Evolutionary conservation across 2,797 vertebrate genomes (phyloP), one percentile per base, ranked within the genome.

Genomic region (Xenentodon cancila): DNA sequence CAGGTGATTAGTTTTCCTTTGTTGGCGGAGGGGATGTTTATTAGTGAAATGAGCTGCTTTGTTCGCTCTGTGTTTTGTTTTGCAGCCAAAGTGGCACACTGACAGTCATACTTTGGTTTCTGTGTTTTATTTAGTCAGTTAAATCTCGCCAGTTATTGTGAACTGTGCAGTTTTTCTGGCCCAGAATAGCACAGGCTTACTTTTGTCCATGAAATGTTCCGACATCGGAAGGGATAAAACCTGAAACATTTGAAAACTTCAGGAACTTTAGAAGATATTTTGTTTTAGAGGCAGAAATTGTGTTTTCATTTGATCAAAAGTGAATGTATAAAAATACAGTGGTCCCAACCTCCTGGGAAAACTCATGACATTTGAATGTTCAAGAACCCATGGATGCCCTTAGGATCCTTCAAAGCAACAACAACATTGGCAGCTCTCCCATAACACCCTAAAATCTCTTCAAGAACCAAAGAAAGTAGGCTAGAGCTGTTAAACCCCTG

Each of bases 1-100:
- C 50, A 46, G 65, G 53, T 73, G 73, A 82, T 77, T 59, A 59
- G 68, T 59, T 73, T 48, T 37, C 47, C 58, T 68, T 22, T 20
- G n/a, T 18, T 21, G 30, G 52, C 16, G 16, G 54, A 67, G 13
- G 30, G 49, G 15, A 59, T 67, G 54, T 63, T 68, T 63, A 76
- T 81, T 54, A 50, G 55, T 19, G 44, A 58, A 64, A 54, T 47
- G 16, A 71, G 55, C 25, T 40, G 51, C 27, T 51, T 19, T 50
- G 42, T 71, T 67, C 57, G 30, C 27, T 52, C 15, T 1, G n/a
- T n/a, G n/a, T n/a, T 34, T 63, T 66, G 45, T 7, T 11, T 59
- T 63, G 22, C 17, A 63, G 64, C 71, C 59, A 42, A 0, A 0
- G 25, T 21, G 49, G 53, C 7, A 18, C 17, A 44, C 3, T 49